Base-by-base conservation (phyloP, 2,113 vertebrate genomes). In the Rhineura floridana region DNA sequence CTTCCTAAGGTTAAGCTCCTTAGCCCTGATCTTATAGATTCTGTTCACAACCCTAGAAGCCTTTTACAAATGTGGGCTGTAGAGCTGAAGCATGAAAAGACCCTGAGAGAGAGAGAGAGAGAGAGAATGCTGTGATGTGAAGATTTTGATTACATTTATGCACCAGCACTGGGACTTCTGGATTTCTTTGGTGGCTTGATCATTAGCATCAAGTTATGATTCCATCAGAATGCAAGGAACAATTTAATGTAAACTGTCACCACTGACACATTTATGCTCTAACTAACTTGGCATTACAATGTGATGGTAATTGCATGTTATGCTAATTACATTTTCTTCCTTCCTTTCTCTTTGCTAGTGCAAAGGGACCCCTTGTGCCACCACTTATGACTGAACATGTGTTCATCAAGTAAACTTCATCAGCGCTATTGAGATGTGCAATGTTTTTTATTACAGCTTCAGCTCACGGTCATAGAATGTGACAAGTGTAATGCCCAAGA, bases 231-330 rank as follows among this genome's bases (percentile, higher is more conserved):
- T 92, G 52, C 80, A 83, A 78, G 50, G 21, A 1, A 19, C 65
- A 85, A 62, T 91, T 89, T 87, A 89, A 93, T 89, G 90, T 89
- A 84, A 93, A 87, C 86, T 92, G 88, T 95, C 85, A 96, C 83
- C 42, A 52, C 78, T 87, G 94, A 87, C 83, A 82, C 46, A 88
- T 92, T 88, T 48, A 81, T 93, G 88, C 87, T 76, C 75, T 91
- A 87, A 77, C 79, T 89, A 93, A 90, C 69, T 91, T 93, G 93
- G 76, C 93, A 88, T 93, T 81, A 63, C 86, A 6, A 55, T 2
- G 42, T 90, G 83, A 91, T 87, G 67, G 78, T 91, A 94, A 95
- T 90, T 95, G 88, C 90, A 93, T 93, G 94, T 92, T 93, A 91
- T 70, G 33, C 84, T 94, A 94, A 92, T 92, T 87, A 85, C 86